These are phyloP conservation scores for Chondrilla cf. caribensis DNA, from an alignment of 37 sponge, comb jelly and placozoan species.

Conservation along the genomic window DNA sequence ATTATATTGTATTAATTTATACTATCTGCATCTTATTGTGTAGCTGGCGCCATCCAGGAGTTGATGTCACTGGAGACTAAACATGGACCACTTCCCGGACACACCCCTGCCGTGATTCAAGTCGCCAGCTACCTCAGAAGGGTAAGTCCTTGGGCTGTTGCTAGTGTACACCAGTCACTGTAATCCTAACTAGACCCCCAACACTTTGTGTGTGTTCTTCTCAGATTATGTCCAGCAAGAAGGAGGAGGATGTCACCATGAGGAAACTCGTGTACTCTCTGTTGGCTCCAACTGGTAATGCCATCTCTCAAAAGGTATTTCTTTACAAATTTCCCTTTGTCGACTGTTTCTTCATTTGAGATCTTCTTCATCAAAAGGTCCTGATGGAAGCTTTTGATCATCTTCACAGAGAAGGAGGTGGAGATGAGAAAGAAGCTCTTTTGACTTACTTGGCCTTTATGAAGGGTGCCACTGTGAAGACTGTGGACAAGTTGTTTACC, in stretches of 20 bases:
- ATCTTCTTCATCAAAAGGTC: background rate
- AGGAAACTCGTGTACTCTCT: constrained; percentile 40
- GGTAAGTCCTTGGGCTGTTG: constrained; percentile 12
- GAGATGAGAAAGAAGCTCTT: background rate
- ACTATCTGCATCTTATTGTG: background rate
- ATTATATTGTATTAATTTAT: background rate
- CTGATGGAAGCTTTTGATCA: background rate
- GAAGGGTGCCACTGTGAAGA: background rate
- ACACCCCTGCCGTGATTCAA: constrained; percentile 14
- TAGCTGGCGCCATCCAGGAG: constrained; percentile 25
- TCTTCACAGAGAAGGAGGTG: background rate
- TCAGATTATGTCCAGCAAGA: background rate
- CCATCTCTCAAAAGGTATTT: constrained; percentile 41
- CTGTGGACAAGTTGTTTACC: background rate
- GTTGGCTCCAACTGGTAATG: constrained; percentile 31
- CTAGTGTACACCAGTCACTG: no score
- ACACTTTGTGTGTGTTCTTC: no score
- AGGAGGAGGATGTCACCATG: constrained; percentile 22
- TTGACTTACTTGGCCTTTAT: constrained; percentile 19
- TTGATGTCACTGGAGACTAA: constrained; percentile 39
- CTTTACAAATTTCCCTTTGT: no score
- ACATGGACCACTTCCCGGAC: constrained; percentile 32
- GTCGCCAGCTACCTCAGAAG: constrained; percentile 24
- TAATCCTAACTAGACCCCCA: no score
- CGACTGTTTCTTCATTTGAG: no score